Conservation (phyloP, 2,888 invertebrate species). For the Antitype chi region DNA sequence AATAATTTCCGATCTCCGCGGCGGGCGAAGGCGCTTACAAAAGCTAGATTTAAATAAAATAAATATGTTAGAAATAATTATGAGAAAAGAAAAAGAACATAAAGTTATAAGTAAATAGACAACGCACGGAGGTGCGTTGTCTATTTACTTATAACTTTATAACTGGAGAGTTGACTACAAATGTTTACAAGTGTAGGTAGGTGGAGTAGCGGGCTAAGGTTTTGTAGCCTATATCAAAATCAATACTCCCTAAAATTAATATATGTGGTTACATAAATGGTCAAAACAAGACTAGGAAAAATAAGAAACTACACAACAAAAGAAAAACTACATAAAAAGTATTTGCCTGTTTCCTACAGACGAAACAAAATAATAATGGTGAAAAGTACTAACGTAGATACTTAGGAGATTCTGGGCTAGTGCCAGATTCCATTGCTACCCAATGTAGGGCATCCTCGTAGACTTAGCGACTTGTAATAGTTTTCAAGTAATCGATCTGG, state of each 20-base stretch:
- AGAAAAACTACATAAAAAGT: slow-evolving; percentile 6
- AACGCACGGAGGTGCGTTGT: not conserved
- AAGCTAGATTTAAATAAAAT: too few species aligned
- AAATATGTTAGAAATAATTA: not conserved
- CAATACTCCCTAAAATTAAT: not conserved
- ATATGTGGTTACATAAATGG: not conserved
- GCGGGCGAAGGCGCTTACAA: too few species aligned
- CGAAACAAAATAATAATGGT: slow-evolving; percentile 50
- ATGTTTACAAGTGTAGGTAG: not conserved
- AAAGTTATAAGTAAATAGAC: not conserved
- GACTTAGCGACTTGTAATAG: slow-evolving; percentile 55
- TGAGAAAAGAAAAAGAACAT: not conserved
- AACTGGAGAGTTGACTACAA: not conserved
- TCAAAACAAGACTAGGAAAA: not conserved
- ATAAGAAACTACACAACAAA: not conserved
- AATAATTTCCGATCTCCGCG: too few species aligned
- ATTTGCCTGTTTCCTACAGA: slow-evolving; percentile 9
- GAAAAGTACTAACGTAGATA: slow-evolving; percentile 44
- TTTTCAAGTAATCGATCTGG: slow-evolving; percentile 57
- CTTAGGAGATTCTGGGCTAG: slow-evolving; percentile 44
- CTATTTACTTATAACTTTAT: too few species aligned
- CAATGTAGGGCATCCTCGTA: slow-evolving; percentile 50
- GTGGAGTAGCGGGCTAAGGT: not conserved
- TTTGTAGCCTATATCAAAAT: not conserved
- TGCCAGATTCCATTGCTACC: slow-evolving; percentile 49